phyloP scores from a whole-genome alignment of 2,888 invertebrate species.

The Sphinx pinastri region DNA sequence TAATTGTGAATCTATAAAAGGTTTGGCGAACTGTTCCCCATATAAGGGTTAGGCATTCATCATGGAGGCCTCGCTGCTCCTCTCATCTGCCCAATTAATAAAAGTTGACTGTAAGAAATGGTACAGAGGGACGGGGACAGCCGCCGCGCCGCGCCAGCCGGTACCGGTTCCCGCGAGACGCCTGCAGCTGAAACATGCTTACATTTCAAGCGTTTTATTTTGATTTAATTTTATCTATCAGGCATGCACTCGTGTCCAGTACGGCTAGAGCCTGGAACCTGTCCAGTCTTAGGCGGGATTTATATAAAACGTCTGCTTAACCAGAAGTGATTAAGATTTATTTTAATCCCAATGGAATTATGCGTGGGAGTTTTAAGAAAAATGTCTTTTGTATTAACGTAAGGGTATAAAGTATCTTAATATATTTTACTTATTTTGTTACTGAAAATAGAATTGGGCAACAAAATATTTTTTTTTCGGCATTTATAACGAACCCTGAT shows the following conservation, averaged over 20 bases:
- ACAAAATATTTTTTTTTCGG: not conserved
- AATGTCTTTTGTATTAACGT: too few species aligned
- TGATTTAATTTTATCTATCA: constrained; percentile 77
- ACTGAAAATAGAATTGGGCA: not conserved
- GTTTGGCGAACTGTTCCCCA: constrained; percentile 78
- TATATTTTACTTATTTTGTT: too few species aligned
- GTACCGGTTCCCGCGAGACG: constrained; percentile 68
- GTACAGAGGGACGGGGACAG: constrained; percentile 66
- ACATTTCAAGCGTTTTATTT: constrained; percentile 76
- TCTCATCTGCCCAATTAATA: constrained; percentile 84
- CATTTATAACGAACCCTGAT: not conserved
- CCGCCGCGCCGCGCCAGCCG: constrained; percentile 57
- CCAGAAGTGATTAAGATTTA: constrained; percentile 9
- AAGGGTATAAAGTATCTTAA: too few species aligned
- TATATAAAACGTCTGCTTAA: constrained; percentile 5
- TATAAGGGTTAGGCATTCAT: constrained; percentile 81
- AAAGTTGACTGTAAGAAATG: constrained; percentile 81
- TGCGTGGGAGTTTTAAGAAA: not conserved
- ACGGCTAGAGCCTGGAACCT: not conserved
- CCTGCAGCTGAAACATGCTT: constrained; percentile 73
- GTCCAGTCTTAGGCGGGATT: not conserved
- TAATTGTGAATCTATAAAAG: constrained; percentile 84
- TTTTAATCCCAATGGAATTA: not conserved
- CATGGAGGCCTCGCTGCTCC: constrained; percentile 71
- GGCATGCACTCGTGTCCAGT: constrained; percentile 43